Conservation (phyloP, 2,113 vertebrate genomes). For the Jacana jacana region DNA sequence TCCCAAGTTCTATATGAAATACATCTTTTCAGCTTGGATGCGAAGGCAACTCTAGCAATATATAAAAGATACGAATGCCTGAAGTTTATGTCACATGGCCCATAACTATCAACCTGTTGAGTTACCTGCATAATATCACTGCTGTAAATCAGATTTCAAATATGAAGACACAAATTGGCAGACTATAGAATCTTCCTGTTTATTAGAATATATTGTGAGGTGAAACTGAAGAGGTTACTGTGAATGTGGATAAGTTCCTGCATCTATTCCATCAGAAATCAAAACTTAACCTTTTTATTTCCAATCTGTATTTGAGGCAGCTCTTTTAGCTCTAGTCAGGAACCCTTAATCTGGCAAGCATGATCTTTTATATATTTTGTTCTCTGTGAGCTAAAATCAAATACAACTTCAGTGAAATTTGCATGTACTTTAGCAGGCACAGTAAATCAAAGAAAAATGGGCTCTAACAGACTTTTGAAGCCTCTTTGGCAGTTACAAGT, state of each 20-base stretch:
- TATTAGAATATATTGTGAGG: not conserved
- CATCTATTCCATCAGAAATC: not conserved
- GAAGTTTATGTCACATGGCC: not conserved
- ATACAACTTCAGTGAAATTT: not conserved
- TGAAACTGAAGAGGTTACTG: not conserved
- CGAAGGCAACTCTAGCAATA: not conserved
- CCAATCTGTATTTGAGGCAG: not conserved
- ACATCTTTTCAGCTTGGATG: not conserved
- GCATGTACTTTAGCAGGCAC: not conserved
- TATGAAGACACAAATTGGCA: not conserved
- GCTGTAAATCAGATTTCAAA: not conserved
- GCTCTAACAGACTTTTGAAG: not conserved
- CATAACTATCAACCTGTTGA: not conserved
- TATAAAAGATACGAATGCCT: not conserved
- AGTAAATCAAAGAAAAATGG: not conserved
- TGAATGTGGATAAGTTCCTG: not conserved
- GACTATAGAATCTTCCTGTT: not conserved
- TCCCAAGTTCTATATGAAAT: not conserved
- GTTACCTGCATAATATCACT: not conserved
- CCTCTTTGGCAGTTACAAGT: not conserved
- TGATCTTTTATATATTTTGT: not conserved
- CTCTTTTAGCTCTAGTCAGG: not conserved
- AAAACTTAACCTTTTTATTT: not conserved
- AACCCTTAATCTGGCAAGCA: not conserved
- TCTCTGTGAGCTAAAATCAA: not conserved